A percentile compares a stretch with the other conserved stretches of the same genome.
phyloP scores from a whole-genome alignment of 2,797 vertebrate species.

The Alosa sapidissima region DNA sequence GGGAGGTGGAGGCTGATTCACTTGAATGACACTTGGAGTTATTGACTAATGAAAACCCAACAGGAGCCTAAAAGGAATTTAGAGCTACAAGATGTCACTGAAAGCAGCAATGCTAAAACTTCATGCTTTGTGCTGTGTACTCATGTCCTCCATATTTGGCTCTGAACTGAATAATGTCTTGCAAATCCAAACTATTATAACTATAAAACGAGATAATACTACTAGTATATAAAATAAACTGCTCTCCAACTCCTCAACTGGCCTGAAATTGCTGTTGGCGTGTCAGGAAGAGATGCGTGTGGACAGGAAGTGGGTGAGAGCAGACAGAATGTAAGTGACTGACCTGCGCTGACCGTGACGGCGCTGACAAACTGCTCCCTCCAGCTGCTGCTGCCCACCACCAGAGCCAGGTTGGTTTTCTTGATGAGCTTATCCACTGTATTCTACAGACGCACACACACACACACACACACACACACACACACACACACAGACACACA shows the following conservation, averaged over 20 bases:
- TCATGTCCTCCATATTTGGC: background rate
- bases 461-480: constrained; percentile 25
- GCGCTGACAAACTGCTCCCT: constrained; percentile 86
- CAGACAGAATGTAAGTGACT: constrained; percentile 16
- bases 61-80: background rate
- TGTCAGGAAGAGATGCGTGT: background rate
- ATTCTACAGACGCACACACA: constrained; percentile 62
- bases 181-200: background rate
- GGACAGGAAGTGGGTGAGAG: constrained; percentile 27
- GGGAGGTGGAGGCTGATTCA: background rate
- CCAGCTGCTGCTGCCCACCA: constrained; percentile 88
- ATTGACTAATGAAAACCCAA: background rate
- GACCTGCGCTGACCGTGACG: constrained; percentile 84
- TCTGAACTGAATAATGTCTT: background rate
- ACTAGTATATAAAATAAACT: background rate
- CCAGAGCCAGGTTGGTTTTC: constrained; percentile 85
- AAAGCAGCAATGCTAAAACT: background rate
- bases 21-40: background rate
- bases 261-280: background rate
- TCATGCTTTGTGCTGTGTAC: too few species aligned
- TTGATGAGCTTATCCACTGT: constrained; percentile 87
- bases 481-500: background rate
- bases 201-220: background rate
- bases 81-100: background rate
- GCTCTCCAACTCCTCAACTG: background rate